Conservation (phyloP, 1,140 invertebrate genomes). For the Musca vetustissima region DNA sequence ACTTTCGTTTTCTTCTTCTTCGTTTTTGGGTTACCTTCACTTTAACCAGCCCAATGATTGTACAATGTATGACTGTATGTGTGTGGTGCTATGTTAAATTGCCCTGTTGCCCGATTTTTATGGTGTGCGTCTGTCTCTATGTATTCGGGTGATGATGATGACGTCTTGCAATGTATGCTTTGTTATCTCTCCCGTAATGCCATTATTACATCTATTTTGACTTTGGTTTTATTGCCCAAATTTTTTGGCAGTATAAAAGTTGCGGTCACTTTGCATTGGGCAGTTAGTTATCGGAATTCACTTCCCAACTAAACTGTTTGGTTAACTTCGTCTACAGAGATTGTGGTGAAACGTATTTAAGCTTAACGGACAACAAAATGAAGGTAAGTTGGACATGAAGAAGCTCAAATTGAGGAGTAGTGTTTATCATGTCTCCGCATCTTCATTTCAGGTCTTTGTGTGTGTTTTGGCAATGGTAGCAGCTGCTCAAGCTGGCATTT, state of each 20-base stretch:
- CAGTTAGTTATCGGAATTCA: constrained; percentile 27
- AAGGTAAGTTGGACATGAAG: constrained; percentile 21
- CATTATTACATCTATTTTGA: too few relatives aligned
- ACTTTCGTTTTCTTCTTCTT: constrained; percentile 19
- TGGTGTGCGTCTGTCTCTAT: background rate
- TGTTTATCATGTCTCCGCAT: background rate
- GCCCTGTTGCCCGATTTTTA: too few relatives aligned
- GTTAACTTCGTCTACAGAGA: constrained; percentile 29
- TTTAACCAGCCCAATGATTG: background rate
- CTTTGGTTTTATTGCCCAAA: background rate
- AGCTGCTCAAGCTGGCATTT: constrained; percentile 28
- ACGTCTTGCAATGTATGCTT: too few relatives aligned
- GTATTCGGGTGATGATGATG: background rate
- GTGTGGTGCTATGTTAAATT: too few relatives aligned
- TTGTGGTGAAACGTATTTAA: constrained; percentile 19
- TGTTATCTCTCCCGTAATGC: too few relatives aligned
- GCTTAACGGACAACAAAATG: constrained; percentile 29
- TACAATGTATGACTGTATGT: too few relatives aligned
- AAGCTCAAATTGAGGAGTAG: background rate
- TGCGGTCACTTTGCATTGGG: constrained; percentile 10
- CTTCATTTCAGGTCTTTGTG: constrained; percentile 26
- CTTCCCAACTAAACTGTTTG: constrained; percentile 25
- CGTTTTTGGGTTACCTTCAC: constrained; percentile 16
- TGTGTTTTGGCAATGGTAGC: constrained; percentile 29
- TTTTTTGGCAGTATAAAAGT: constrained; percentile 29